Percentiles rank a stretch among this genome's conserved stretches.
Conservation (phyloP, 2,113 vertebrate species). For the Atractosteus spatula region DNA sequence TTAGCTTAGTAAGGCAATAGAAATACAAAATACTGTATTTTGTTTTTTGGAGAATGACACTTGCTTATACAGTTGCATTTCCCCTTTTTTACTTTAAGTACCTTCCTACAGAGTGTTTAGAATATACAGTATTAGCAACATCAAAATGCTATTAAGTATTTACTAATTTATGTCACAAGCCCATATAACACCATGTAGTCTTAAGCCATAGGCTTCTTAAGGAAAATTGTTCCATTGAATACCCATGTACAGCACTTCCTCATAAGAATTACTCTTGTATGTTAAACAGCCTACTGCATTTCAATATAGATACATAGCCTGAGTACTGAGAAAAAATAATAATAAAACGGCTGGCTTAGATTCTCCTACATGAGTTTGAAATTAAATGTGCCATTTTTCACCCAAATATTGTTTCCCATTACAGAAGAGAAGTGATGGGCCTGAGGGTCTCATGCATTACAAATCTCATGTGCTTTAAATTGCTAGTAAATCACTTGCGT, state of each 20-base stretch:
- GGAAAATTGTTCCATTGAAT: neutral
- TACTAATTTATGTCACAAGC: constrained; percentile 3
- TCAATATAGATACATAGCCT: constrained; percentile 6
- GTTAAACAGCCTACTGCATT: neutral
- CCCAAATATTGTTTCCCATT: constrained; percentile 70
- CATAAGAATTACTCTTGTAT: neutral
- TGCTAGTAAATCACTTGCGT: constrained; percentile 72
- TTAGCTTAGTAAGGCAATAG: too few species aligned
- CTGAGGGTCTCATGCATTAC: constrained; percentile 69
- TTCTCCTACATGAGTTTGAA: constrained; percentile 60
- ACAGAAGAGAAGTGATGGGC: constrained; percentile 61
- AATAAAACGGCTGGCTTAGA: constrained; percentile 36
- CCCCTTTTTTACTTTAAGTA: neutral
- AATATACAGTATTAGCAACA: neutral
- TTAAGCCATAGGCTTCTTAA: neutral
- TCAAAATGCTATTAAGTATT: constrained; percentile 20
- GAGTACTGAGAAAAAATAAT: neutral
- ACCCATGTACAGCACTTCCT: too few species aligned
- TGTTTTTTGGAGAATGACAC: too few species aligned
- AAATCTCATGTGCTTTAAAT: constrained; percentile 71
- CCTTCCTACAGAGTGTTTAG: neutral
- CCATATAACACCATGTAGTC: neutral
- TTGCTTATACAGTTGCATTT: too few species aligned
- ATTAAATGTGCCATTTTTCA: constrained; percentile 68
- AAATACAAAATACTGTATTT: too few species aligned